Evolutionary conservation across 2,888 invertebrate species (phyloP), one percentile per base, ranked within the genome.

Genomic region (Philopedon plagiatum): DNA sequence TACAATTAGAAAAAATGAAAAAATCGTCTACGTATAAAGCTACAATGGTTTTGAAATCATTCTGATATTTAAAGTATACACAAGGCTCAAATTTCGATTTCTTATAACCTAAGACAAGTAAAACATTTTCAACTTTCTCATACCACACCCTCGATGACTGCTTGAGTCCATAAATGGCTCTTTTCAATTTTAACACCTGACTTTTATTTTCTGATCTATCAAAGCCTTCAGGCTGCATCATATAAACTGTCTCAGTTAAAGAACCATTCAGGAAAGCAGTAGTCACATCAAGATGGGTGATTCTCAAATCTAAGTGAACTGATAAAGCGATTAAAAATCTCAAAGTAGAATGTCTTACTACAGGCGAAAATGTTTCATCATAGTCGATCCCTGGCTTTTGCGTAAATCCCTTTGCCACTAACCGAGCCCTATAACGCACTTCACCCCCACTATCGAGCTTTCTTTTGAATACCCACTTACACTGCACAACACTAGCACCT

Each of bases 401-500:
- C 0, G 75, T 75, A 71, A 76, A 79, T 37, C 79, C 77, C 54
- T 75, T n/a, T n/a, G n/a, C n/a, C n/a, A n/a, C n/a, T n/a, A n/a
- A n/a, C n/a, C n/a, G n/a, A n/a, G n/a, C n/a, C n/a, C n/a, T 78
- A 5, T 11, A 61, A 19, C 19, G 5, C 18, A 46, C 15, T 18
- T 21, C 9, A 11, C 19, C 18, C 19, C 19, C 46, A 1, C 15
- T 8, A 21, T 46, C 32, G 8, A n/a, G 65, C 81, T 81, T 32
- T 23, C 74, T 63, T 80, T 79, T 49, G n/a, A 77, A 80, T 9
- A 81, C 80, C 81, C 80, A 82, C 57, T 80, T 81, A 51, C 78
- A 79, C 39, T 78, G 15, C 60, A 81, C 80, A 29, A 81, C 71
- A 9, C 66, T 77, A 15, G 29, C 32, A 39, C 71, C 61, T 58